Evolutionary conservation across 2,888 invertebrate species (phyloP), one percentile per base, ranked within the genome.

Genomic region (Stenodera caucasica): DNA sequence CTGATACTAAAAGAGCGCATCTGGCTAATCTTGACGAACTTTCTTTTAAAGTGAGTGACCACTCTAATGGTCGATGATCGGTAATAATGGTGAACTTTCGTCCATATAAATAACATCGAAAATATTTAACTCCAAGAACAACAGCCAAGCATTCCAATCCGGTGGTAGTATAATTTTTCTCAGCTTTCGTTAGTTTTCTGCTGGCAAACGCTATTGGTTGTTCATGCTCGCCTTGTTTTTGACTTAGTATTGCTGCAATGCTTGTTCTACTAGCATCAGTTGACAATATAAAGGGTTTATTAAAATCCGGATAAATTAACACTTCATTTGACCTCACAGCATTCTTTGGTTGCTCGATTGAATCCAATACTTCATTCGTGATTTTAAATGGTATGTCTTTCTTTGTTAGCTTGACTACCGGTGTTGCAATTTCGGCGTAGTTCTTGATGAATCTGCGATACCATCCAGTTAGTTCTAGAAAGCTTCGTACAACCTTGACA

Each of bases 381-480:
- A 30, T 12, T 7, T n/a, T 33, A 32, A 53, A 32, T 26, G 2
- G 2, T 5, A 12, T 21, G 5, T 33, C 32, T 11, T 21, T 53
- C 32, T 32, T 53, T 12, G 15, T 15, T 7, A 8, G 32, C 7
- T 53, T 30, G 14, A 12, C 14, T 2, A 53, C 1, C 2, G 53
- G 53, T n/a, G 3, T 14, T 2, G 53, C 32, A 2, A 53, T 30
- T 6, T n/a, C 2, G 1, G 30, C 4, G 15, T 32, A 53, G 12
- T 53, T n/a, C 12, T 26, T 9, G 8, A 53, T 53, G 32, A 53
- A 53, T 14, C 32, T n/a, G 2, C 53, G 8, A 61, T 66, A 8
- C 2, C 21, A 54, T 1, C 40, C 23, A 9, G 23, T 15, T 6
- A 40, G 8, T 18, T 40, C 55, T 12, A 35, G 21, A 12, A 54